A percentile compares a stretch with the other conserved stretches of the same genome.
phyloP scores from a whole-genome alignment of 2,797 vertebrate genomes.

The Bradypodion ventrale region DNA sequence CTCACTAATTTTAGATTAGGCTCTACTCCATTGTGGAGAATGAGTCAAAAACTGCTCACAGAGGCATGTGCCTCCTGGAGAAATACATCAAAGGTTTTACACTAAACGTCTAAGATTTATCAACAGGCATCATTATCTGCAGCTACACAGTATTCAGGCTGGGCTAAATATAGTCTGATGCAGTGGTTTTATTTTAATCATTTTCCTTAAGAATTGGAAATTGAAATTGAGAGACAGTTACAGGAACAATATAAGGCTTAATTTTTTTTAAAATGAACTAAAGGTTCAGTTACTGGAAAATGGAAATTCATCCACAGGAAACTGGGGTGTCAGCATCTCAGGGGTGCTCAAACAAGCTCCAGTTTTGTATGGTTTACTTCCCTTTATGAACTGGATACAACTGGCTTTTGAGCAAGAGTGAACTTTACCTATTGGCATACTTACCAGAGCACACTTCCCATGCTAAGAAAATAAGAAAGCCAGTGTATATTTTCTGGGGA shows the following conservation, averaged over 20 bases:
- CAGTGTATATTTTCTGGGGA: no score
- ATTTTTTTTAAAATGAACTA: not conserved
- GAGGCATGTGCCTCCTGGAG: not conserved
- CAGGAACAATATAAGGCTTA: not conserved
- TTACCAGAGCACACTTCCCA: no score
- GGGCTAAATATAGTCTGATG: conserved; percentile 50
- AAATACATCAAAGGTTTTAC: conserved; percentile 10
- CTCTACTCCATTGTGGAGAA: not conserved
- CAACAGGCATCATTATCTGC: conserved; percentile 47
- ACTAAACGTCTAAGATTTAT: conserved; percentile 13
- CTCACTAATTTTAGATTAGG: not conserved
- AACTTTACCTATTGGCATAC: no score
- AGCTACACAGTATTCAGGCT: conserved; percentile 50
- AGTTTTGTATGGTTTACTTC: no score
- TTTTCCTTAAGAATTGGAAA: not conserved
- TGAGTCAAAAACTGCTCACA: not conserved
- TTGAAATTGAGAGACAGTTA: not conserved
- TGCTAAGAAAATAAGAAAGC: no score
- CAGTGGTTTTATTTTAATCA: conserved; percentile 6
- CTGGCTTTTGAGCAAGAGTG: no score
- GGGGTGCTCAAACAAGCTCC: no score
- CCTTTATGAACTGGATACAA: no score
- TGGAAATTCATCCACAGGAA: not conserved
- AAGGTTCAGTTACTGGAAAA: not conserved
- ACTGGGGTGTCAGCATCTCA: not conserved